Evolutionary conservation across 2,888 invertebrate genomes (phyloP), one percentile per base, ranked within the genome.

Genomic region (Portevinia maculata): DNA sequence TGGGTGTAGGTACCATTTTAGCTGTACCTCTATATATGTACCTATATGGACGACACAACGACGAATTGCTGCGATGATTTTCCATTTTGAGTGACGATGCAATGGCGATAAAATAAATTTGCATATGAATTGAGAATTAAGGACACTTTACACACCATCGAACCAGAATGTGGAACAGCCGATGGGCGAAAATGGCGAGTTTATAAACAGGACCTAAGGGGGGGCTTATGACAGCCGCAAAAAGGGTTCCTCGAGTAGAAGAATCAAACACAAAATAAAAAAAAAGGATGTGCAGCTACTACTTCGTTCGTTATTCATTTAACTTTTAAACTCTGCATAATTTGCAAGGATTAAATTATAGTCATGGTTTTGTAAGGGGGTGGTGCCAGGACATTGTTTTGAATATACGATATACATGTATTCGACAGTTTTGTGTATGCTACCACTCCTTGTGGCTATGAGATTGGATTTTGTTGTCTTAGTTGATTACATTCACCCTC

Each of bases 121-220:
- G 88, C 90, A 90, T 90, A 90, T 90, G 90, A 90, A 90, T 90
- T 87, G 89, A 86, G 89, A 90, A 90, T 90, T 90, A 90, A 89
- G 88, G 88, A 88, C 88, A 87, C 87, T 89, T 89, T 89, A 87
- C 87, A 89, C 88, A 89, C 88, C 88, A 87, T 87, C 85, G 76
- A 81, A 48, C 39, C 41, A 41, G 70, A 46, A 28, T 19, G n/a
- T n/a, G 13, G 67, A 62, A 78, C 83, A 83, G 83, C 83, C 83
- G 78, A 53, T 78, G 78, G 78, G 83, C 67, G 53, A 78, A 83
- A 76, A 67, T 76, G 55, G 65, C 64, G 81, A 81, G 64, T 81
- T 76, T 76, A 76, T 76, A 81, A 81, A 70, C 76, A 70, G 46
- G 48, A 74, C 60, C 41, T n/a, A 13, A 15, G 21, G 24, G 65